Evolutionary conservation across 2,888 invertebrate genomes (phyloP).

Genomic region (Molanna angustata): DNA sequence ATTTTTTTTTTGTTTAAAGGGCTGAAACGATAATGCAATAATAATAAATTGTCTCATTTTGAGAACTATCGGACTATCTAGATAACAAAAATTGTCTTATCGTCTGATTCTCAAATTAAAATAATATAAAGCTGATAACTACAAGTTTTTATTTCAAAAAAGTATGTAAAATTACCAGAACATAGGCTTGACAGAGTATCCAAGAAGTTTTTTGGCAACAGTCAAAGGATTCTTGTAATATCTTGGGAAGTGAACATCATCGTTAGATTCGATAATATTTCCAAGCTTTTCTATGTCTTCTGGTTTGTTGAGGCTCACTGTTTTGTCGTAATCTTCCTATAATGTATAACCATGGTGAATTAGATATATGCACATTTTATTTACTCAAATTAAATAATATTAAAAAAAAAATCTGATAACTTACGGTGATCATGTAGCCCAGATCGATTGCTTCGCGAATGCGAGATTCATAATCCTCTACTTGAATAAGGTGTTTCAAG

Average conservation of each 20-base stretch:
- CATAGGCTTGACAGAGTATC: slow-evolving; percentile 36
- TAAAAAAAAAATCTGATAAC: slow-evolving; percentile 2
- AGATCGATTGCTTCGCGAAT: slow-evolving; percentile 50
- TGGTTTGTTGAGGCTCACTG: slow-evolving; percentile 28
- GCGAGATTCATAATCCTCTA: slow-evolving; percentile 44
- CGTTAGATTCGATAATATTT: slow-evolving; percentile 62
- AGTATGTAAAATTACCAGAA: slow-evolving; percentile 10
- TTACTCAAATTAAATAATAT: neutral
- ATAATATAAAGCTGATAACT: too few relatives aligned
- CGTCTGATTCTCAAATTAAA: too few relatives aligned
- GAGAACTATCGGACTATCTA: neutral
- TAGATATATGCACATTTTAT: neutral
- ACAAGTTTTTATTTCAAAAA: too few relatives aligned
- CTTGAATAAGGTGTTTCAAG: slow-evolving; percentile 35
- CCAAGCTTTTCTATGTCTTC: slow-evolving; percentile 64
- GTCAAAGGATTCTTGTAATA: slow-evolving; percentile 60
- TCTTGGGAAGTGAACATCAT: slow-evolving; percentile 56
- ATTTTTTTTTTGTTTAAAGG: neutral
- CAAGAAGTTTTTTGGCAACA: slow-evolving; percentile 53
- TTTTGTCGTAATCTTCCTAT: slow-evolving; percentile 48
- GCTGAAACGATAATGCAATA: too few relatives aligned
- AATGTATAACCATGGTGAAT: neutral
- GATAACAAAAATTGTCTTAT: neutral
- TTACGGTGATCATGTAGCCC: slow-evolving; percentile 45
- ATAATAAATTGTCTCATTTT: too few relatives aligned